Base-by-base conservation (phyloP, 1,140 invertebrate species). In the Drosophila pectinifera region DNA sequence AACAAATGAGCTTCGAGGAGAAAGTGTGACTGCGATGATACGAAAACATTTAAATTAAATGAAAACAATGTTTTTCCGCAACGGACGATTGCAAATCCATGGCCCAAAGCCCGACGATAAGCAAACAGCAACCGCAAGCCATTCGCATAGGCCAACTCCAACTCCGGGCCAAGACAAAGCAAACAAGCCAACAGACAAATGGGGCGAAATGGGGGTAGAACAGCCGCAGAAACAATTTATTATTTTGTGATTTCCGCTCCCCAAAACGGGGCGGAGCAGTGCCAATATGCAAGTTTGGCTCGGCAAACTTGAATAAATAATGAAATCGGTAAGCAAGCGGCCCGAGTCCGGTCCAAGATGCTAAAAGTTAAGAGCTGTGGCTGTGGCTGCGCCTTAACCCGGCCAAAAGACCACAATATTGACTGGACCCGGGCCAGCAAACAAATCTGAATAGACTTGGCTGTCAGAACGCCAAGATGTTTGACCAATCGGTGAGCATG, bases 161-260 rank as follows among this genome's bases (percentile, higher is more conserved):
- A n/a, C n/a, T n/a, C n/a, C n/a, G 39, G 49, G 58, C 80, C 62
- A 59, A 70, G 51, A 80, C 77, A 64, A 85, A 43, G 58, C 43
- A 76, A 77, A 77, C 73, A 77, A 59, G 49, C 38, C 68, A 69
- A 57, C 55, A 75, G 54, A 68, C 46, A 76, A 62, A 54, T 38
- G 68, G 62, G 18, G 28, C 31, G 20, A 26, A 62, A 48, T 57
- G 26, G 54, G 14, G 16, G 36, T 18, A 18, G 64, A 74, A 62
- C 58, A 77, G 64, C 80, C 64, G 62, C 82, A 86, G 68, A 84
- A 89, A 84, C 84, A 89, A 88, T 89, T 84, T 89, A 89, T 89
- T 89, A 89, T 89, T 80, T 89, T 77, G 73, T 76, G 64, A 82
- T 70, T 80, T 76, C 31, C 53, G 31, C 31, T 11, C 31, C 34